Percentiles rank a stretch among this genome's conserved stretches.
Conservation (phyloP, 2,797 vertebrate species). For the Atherinosoma microstoma region DNA sequence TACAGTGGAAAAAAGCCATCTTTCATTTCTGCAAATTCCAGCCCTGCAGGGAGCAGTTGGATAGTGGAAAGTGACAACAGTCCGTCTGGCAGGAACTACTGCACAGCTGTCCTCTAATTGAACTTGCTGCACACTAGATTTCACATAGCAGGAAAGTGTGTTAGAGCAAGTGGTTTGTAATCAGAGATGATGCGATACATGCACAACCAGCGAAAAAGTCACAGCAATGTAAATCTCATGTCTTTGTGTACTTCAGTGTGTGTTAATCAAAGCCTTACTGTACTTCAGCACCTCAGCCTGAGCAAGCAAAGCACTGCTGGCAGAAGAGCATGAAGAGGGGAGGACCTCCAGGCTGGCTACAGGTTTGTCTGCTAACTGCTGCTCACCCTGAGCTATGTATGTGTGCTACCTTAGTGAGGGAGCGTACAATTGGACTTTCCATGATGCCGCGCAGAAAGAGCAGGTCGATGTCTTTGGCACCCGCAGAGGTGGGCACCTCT, state of each 20-base stretch:
- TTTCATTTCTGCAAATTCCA: slow-evolving; percentile 18
- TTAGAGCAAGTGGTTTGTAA: not conserved
- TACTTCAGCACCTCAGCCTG: slow-evolving; percentile 34
- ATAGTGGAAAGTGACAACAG: slow-evolving; percentile 30
- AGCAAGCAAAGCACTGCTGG: slow-evolving; percentile 34
- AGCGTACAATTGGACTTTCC: slow-evolving; percentile 96
- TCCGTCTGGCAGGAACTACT: slow-evolving; percentile 23
- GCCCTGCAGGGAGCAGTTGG: slow-evolving; percentile 18
- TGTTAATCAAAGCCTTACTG: slow-evolving; percentile 49
- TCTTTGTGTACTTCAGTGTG: slow-evolving; percentile 6
- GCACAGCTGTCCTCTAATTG: slow-evolving; percentile 25
- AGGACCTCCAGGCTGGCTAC: not conserved
- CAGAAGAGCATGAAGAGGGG: not conserved
- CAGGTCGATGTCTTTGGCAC: slow-evolving; percentile 96
- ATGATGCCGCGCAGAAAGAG: slow-evolving; percentile 98
- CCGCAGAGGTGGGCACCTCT: slow-evolving; percentile 88
- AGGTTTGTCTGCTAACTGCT: slow-evolving; percentile 30
- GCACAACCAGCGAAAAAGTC: not conserved
- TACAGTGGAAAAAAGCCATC: not conserved
- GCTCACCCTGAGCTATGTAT: slow-evolving; percentile 44
- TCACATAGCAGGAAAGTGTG: slow-evolving; percentile 13
- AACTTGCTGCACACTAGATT: slow-evolving; percentile 25
- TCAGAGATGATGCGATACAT: not conserved
- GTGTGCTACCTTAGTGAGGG: slow-evolving; percentile 88
- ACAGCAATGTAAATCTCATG: not conserved